These are phyloP conservation scores for Drosophila trapezifrons DNA, from an alignment of 1,140 invertebrate genomes.

Conservation along the genomic window DNA sequence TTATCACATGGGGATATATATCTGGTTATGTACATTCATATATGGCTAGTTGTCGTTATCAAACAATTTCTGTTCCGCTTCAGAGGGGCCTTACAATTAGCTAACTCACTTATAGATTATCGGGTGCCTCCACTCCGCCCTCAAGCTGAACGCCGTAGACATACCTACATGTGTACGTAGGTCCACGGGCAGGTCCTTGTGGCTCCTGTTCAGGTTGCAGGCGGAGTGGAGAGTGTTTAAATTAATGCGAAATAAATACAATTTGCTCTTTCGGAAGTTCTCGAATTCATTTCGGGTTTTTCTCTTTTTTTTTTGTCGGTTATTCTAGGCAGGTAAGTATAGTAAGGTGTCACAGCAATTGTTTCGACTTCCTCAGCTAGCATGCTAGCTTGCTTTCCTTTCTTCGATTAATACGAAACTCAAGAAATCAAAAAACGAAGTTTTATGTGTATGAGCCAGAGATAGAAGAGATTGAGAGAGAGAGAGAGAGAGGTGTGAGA, in stretches of 20 bases:
- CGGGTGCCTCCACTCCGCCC: conserved; percentile 16
- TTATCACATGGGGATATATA: conserved; percentile 42
- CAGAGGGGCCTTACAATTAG: conserved; percentile 61
- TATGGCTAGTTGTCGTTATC: conserved; percentile 30
- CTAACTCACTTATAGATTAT: conserved; percentile 68
- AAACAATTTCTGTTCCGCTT: conserved; percentile 33
- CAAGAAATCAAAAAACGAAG: conserved; percentile 31
- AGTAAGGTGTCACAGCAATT: conserved; percentile 80
- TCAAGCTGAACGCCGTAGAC: neutral
- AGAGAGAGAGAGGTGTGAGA: conserved; percentile 47
- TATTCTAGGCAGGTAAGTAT: conserved; percentile 72
- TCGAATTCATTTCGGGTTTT: conserved; percentile 56
- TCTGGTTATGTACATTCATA: conserved; percentile 48
- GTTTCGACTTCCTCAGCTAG: conserved; percentile 52
- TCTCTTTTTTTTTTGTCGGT: conserved; percentile 26
- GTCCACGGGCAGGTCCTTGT: no score
- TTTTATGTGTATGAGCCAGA: conserved; percentile 35
- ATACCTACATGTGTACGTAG: neutral
- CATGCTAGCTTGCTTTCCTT: conserved; percentile 24
- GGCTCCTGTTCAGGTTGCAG: conserved; percentile 37
- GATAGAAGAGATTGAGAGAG: conserved; percentile 50
- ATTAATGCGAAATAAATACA: conserved; percentile 67
- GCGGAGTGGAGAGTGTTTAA: conserved; percentile 16
- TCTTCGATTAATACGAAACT: conserved; percentile 28
- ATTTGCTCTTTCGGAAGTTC: conserved; percentile 54